phyloP scores from a whole-genome alignment of 1,140 invertebrate species.

The Grapholita molesta region DNA sequence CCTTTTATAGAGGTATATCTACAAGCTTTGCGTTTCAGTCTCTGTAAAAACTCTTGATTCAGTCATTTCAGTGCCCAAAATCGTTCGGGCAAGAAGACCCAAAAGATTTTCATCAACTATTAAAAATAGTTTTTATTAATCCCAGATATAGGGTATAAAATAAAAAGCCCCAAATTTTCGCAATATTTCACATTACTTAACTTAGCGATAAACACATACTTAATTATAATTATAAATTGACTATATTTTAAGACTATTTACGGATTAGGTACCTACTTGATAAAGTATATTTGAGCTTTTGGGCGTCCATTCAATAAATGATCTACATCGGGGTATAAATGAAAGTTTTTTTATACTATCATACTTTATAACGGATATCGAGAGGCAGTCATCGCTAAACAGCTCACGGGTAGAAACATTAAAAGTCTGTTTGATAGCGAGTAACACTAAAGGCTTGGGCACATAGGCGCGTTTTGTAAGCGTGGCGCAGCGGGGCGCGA shows the following conservation, averaged over 20 bases:
- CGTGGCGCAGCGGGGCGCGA: too few relatives aligned
- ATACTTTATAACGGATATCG: too few relatives aligned
- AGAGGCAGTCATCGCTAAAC: too few relatives aligned
- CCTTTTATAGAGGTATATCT: constrained; percentile 5
- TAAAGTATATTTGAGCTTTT: background rate
- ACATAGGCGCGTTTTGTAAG: too few relatives aligned
- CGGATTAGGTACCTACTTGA: background rate
- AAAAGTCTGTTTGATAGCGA: too few relatives aligned
- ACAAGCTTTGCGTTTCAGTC: constrained; percentile 27
- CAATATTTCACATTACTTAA: too few relatives aligned
- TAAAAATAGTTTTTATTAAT: too few relatives aligned
- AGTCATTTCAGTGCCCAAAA: constrained; percentile 48
- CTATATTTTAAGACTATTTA: background rate
- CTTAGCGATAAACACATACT: too few relatives aligned
- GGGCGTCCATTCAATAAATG: background rate
- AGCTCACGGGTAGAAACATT: too few relatives aligned
- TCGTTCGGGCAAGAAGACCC: constrained; percentile 44
- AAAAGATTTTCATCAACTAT: constrained; percentile 3
- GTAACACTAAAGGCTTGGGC: too few relatives aligned
- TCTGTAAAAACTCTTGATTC: constrained; percentile 26
- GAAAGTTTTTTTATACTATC: too few relatives aligned
- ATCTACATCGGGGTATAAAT: background rate
- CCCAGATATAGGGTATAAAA: too few relatives aligned
- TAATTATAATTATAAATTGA: background rate
- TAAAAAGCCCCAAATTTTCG: background rate